Evolutionary conservation across 2,888 invertebrate species (phyloP).

Genomic region (Eupithecia centaureata): DNA sequence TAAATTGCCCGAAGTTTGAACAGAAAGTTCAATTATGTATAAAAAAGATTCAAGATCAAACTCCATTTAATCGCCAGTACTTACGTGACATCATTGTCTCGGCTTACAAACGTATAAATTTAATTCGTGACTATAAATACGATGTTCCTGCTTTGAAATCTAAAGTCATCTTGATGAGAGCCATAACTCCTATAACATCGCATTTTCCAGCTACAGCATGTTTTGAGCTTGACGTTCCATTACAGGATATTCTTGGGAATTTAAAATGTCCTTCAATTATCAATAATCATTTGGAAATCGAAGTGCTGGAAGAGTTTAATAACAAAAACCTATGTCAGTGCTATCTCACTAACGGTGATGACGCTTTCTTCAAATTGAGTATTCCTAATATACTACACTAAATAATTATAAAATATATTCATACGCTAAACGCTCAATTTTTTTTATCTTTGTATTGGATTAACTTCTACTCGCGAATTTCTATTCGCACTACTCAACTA

Average conservation of each 20-base stretch:
- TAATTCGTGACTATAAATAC: slow-evolving; percentile 11
- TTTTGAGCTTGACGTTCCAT: slow-evolving; percentile 13
- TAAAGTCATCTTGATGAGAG: slow-evolving; percentile 19
- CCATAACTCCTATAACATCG: not conserved
- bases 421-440: not conserved
- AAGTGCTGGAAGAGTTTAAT: slow-evolving; percentile 11
- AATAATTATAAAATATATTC: not conserved
- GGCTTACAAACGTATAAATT: slow-evolving; percentile 17
- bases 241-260: slow-evolving; percentile 5
- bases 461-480: not conserved
- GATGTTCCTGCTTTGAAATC: slow-evolving; percentile 16
- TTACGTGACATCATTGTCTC: slow-evolving; percentile 20
- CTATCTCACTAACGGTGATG: slow-evolving; percentile 18
- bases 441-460: not conserved
- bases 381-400: not conserved
- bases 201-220: slow-evolving; percentile 11
- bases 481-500: not conserved
- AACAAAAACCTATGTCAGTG: slow-evolving; percentile 23
- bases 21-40: slow-evolving; percentile 17
- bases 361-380: slow-evolving; percentile 11
- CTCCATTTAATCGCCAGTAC: slow-evolving; percentile 33
- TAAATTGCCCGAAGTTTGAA: slow-evolving; percentile 10
- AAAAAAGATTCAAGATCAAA: slow-evolving; percentile 14
- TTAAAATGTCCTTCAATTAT: slow-evolving; percentile 23
- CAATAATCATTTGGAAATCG: slow-evolving; percentile 13